Conservation (phyloP, 2,888 invertebrate species). For the Stenurella melanura region DNA sequence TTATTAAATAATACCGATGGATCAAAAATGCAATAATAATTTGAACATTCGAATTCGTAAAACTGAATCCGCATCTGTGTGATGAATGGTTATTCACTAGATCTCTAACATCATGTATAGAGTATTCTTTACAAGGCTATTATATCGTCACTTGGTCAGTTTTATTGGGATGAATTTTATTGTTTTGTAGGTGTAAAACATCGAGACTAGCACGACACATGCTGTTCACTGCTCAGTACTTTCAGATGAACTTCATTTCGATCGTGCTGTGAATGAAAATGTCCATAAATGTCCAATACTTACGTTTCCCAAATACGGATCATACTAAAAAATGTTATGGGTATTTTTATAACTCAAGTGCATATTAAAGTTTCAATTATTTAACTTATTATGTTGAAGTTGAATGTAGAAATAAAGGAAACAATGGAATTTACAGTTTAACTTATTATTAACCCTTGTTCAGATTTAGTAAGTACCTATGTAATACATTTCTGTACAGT, state of each 20-base stretch:
- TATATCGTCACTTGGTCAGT: conserved; percentile 57
- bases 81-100: not conserved
- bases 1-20: too few relatives aligned
- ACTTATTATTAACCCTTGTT: too few relatives aligned
- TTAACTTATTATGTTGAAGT: too few relatives aligned
- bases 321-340: conserved; percentile 17
- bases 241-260: conserved; percentile 21
- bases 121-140: conserved; percentile 39
- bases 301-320: conserved; percentile 15
- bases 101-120: not conserved
- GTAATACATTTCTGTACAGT: too few relatives aligned
- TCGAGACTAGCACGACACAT: conserved; percentile 63
- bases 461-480: too few relatives aligned
- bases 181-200: conserved; percentile 70
- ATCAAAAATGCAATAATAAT: too few relatives aligned
- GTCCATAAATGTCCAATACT: conserved; percentile 31
- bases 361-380: too few relatives aligned
- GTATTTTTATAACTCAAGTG: not conserved
- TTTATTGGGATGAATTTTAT: conserved; percentile 69
- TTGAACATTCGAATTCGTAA: too few relatives aligned
- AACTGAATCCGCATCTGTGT: not conserved
- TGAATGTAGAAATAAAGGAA: too few relatives aligned
- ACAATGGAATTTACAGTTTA: too few relatives aligned
- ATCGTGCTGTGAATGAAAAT: conserved; percentile 36
- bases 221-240: conserved; percentile 54